phyloP scores from a whole-genome alignment of 2,888 invertebrate genomes.

The Ditula angustiorana region DNA sequence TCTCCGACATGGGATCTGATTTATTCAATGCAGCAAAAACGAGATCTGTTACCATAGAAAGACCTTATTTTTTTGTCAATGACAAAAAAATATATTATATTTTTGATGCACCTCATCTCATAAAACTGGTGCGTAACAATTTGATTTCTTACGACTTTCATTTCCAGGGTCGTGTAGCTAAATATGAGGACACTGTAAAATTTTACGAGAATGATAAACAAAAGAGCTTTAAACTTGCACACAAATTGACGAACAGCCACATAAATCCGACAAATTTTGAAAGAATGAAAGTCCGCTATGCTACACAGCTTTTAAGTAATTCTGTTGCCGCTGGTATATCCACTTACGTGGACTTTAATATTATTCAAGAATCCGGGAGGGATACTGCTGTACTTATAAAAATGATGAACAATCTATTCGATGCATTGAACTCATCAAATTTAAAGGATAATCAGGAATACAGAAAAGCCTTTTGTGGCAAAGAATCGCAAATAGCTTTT shows the following conservation, averaged over 20 bases:
- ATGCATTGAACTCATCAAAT: slow-evolving; percentile 43
- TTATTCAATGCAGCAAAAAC: slow-evolving; percentile 43
- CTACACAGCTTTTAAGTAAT: slow-evolving; percentile 51
- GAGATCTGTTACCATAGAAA: slow-evolving; percentile 43
- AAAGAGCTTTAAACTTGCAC: slow-evolving; percentile 45
- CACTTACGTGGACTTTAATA: background rate
- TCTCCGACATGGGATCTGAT: slow-evolving; percentile 42
- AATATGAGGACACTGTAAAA: slow-evolving; percentile 47
- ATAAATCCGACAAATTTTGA: slow-evolving; percentile 49
- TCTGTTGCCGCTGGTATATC: slow-evolving; percentile 46
- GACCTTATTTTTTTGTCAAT: slow-evolving; percentile 48
- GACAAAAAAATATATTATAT: slow-evolving; percentile 51
- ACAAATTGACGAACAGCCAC: slow-evolving; percentile 51
- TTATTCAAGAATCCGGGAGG: slow-evolving; percentile 21
- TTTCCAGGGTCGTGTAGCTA: slow-evolving; percentile 47
- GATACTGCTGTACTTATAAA: slow-evolving; percentile 12
- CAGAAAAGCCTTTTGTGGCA: slow-evolving; percentile 42
- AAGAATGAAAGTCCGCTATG: slow-evolving; percentile 48
- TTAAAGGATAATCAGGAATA: slow-evolving; percentile 25
- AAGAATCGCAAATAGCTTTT: slow-evolving; percentile 40
- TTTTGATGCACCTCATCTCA: slow-evolving; percentile 51
- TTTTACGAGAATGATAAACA: slow-evolving; percentile 48
- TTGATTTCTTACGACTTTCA: slow-evolving; percentile 49
- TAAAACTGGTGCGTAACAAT: slow-evolving; percentile 49
- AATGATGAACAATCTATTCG: slow-evolving; percentile 44